A percentile compares a stretch with the other conserved stretches of the same genome.
Evolutionary conservation across 2,888 invertebrate species (phyloP).

Genomic region (Augiades crinisus): DNA sequence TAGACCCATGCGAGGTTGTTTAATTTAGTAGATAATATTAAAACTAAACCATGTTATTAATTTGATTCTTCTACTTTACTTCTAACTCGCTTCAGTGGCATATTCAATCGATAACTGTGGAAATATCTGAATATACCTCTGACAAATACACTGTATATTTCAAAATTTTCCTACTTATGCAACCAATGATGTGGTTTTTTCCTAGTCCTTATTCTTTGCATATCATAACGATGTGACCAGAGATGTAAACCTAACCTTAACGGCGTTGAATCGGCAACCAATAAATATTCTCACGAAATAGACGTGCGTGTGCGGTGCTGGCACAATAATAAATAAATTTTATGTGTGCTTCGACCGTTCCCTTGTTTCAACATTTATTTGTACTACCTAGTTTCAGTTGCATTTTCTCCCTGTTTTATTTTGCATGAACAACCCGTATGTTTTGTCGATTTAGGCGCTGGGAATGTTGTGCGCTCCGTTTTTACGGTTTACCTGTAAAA

Average conservation of each 20-base stretch:
- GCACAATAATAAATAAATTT: slow-evolving; percentile 70
- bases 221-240: slow-evolving; percentile 39
- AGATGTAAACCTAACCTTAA: slow-evolving; percentile 52
- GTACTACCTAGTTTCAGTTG: slow-evolving; percentile 39
- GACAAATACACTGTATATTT: too few species aligned
- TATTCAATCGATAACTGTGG: too few species aligned
- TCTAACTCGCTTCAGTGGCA: too few species aligned
- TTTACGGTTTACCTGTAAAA: background rate
- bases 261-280: slow-evolving; percentile 66
- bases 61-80: too few species aligned
- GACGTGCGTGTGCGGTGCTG: slow-evolving; percentile 64
- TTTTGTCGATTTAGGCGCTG: slow-evolving; percentile 11
- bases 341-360: slow-evolving; percentile 50
- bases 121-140: too few species aligned
- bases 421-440: slow-evolving; percentile 16
- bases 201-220: too few species aligned
- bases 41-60: too few species aligned
- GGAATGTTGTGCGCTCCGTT: background rate
- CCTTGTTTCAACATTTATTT: slow-evolving; percentile 55
- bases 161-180: too few species aligned
- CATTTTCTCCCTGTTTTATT: slow-evolving; percentile 30
- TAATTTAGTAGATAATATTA: too few species aligned
- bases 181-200: too few species aligned
- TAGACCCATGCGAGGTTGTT: too few species aligned
- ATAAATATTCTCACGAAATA: slow-evolving; percentile 68